Evolutionary conservation across 2,888 invertebrate species (phyloP).

Genomic region (Chrysotoxum bicinctum): DNA sequence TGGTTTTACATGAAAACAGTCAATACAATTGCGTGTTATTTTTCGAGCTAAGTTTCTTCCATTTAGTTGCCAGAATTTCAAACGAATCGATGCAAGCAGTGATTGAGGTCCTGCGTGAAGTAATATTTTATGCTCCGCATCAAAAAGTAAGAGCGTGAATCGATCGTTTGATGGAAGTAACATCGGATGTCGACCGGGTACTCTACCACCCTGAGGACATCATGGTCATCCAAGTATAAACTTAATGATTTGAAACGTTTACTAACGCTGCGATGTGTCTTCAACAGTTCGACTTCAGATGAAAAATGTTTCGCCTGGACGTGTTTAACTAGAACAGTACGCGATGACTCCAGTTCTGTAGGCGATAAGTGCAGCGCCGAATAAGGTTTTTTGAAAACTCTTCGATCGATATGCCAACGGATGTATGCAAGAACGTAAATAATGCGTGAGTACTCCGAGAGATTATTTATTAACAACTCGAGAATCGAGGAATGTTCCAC

Average conservation of each 20-base stretch:
- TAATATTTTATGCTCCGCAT: not conserved
- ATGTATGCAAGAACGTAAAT: constrained; percentile 14
- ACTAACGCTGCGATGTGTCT: not conserved
- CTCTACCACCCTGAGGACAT: not conserved
- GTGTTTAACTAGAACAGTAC: constrained; percentile 12
- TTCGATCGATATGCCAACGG: constrained; percentile 6
- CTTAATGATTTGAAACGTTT: constrained; percentile 16
- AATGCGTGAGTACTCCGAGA: constrained; percentile 6
- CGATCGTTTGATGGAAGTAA: constrained; percentile 19
- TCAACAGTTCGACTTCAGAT: not conserved
- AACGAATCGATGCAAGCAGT: constrained; percentile 22
- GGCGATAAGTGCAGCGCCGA: not conserved
- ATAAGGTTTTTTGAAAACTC: constrained; percentile 2
- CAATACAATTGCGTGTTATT: constrained; percentile 30
- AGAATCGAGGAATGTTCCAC: not conserved
- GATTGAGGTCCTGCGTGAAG: constrained; percentile 52
- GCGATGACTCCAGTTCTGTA: not conserved
- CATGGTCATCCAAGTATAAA: constrained; percentile 11
- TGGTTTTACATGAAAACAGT: constrained; percentile 28
- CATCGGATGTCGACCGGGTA: constrained; percentile 8
- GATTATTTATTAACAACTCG: not conserved
- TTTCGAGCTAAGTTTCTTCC: constrained; percentile 30
- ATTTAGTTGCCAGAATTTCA: constrained; percentile 36
- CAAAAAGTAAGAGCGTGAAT: not conserved
- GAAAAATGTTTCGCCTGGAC: constrained; percentile 17